phyloP scores from a whole-genome alignment of 2,113 vertebrate genomes.

The Cephalopterus ornatus region DNA sequence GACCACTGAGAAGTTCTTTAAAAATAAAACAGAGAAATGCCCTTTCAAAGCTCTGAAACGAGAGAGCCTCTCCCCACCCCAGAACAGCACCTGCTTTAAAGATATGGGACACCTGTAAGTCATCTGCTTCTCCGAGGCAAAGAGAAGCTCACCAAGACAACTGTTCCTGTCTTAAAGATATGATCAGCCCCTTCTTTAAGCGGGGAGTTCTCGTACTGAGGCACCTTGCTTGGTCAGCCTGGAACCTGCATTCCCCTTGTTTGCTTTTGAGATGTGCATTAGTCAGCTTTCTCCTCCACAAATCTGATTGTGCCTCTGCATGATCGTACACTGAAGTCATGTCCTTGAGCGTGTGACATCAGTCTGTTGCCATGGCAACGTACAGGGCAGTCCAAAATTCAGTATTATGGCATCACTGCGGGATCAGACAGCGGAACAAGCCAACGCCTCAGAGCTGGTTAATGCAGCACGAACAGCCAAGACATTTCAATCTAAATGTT shows the following conservation, averaged over 20 bases:
- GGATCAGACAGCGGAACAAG: slow-evolving; percentile 42
- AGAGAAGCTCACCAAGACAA: slow-evolving; percentile 3
- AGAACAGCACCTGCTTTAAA: slow-evolving; percentile 26
- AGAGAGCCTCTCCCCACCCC: background rate
- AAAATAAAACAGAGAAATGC: background rate
- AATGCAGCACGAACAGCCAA: background rate
- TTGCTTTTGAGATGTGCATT: slow-evolving; percentile 34
- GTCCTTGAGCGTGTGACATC: slow-evolving; percentile 71
- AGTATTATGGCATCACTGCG: slow-evolving; percentile 54
- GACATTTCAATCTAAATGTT: background rate
- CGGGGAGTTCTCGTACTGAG: background rate
- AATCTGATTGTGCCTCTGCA: slow-evolving; percentile 40
- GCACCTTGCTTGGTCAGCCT: slow-evolving; percentile 8
- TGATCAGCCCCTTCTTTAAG: background rate
- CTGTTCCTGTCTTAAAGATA: background rate
- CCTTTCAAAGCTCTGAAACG: background rate
- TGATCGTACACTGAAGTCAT: slow-evolving; percentile 59
- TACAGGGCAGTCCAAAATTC: slow-evolving; percentile 57
- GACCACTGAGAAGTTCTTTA: background rate
- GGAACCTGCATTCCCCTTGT: background rate
- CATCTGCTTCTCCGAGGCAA: background rate
- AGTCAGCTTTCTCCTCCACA: slow-evolving; percentile 53
- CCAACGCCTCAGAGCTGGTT: slow-evolving; percentile 9
- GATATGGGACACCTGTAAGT: background rate
- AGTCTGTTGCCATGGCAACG: slow-evolving; percentile 67